Conservation (phyloP, 2,888 invertebrate species). For the Phania funesta region DNA sequence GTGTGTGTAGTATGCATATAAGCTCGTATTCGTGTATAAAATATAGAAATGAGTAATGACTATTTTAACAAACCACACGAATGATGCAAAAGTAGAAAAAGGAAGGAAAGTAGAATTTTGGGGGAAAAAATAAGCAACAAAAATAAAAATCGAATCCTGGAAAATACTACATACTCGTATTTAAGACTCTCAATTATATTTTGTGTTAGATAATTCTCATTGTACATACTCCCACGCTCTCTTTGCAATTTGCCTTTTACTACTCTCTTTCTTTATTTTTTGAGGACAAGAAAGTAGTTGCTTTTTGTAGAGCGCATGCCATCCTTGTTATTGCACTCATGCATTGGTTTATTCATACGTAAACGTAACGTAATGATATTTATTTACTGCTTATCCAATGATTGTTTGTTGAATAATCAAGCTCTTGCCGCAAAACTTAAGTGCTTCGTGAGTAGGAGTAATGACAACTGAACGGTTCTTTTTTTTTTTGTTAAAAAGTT, state of each 20-base stretch:
- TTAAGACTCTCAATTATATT: neutral
- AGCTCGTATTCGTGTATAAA: neutral
- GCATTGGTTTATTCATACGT: neutral
- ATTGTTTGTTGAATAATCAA: too few species aligned
- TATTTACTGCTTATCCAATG: neutral
- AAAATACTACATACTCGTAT: neutral
- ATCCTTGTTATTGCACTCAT: slow-evolving; percentile 70
- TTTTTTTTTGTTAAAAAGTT: too few species aligned
- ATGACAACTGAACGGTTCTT: too few species aligned
- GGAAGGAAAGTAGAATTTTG: neutral
- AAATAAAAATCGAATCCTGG: neutral
- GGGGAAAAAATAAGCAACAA: neutral
- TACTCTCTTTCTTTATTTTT: neutral
- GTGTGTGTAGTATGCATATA: too few species aligned
- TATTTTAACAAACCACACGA: neutral
- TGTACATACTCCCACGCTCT: neutral
- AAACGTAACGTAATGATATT: slow-evolving; percentile 9
- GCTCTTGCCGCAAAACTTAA: too few species aligned
- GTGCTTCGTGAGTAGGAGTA: too few species aligned
- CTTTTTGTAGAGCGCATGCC: slow-evolving; percentile 63
- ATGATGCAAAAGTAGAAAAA: too few species aligned
- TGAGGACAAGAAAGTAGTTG: neutral
- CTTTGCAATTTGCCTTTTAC: neutral
- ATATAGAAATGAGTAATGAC: slow-evolving; percentile 32
- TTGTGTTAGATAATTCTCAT: neutral